These are phyloP conservation scores for Benthochromis sp. DNA, from an alignment of 2,113 vertebrate species.

Conservation along the genomic window DNA sequence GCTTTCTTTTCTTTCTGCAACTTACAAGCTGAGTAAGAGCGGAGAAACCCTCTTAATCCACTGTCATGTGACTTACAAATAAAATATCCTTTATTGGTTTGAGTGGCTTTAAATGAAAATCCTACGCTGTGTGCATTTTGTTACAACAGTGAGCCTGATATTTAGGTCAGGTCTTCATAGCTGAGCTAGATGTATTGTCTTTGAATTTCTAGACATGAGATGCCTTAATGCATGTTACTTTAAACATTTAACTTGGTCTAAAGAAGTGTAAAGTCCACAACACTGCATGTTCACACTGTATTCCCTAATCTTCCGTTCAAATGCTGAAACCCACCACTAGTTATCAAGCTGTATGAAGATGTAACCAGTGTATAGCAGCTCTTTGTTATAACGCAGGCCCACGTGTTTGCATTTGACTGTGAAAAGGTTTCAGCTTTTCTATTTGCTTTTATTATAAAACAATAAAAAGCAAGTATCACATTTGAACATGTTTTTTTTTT, in stretches of 20 bases:
- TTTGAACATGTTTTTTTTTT: not conserved
- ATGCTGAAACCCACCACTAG: not conserved
- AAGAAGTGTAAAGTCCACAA: not conserved
- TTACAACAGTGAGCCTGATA: not conserved
- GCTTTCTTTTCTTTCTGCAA: not conserved
- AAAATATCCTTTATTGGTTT: not conserved
- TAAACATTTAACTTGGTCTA: not conserved
- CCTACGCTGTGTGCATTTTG: not conserved
- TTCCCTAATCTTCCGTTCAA: not conserved
- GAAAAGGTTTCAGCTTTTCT: conserved; percentile 11
- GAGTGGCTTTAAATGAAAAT: not conserved
- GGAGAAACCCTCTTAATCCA: not conserved
- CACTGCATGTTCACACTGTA: not conserved
- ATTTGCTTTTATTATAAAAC: conserved; percentile 3
- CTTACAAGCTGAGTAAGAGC: not conserved
- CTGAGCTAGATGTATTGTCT: not conserved
- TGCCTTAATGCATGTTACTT: conserved; percentile 29
- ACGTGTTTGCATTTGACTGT: conserved; percentile 12
- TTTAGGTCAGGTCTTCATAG: not conserved
- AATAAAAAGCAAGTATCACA: not conserved
- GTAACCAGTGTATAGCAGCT: not conserved
- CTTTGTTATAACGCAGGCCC: not conserved
- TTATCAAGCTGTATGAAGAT: not conserved
- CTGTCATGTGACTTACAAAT: not conserved
- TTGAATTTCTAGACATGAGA: not conserved